A percentile compares a stretch with the other conserved stretches of the same genome.
Evolutionary conservation across 2,888 invertebrate species (phyloP).

Genomic region (Ceratothoa steindachneri): DNA sequence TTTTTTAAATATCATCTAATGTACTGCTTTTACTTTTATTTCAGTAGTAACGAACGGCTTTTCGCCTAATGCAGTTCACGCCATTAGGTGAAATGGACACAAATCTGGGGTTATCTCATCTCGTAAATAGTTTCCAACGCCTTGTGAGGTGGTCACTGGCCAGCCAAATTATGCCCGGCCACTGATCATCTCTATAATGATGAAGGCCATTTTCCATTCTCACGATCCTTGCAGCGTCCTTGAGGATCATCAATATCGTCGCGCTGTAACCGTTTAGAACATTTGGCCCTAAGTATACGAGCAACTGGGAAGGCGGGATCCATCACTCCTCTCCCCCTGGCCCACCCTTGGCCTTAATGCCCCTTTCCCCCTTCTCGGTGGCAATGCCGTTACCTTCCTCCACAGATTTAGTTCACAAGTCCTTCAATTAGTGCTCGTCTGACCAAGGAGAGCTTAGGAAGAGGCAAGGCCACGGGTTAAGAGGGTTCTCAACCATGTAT

Average conservation of each 20-base stretch:
- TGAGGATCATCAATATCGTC: not conserved
- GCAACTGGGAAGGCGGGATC: constrained; percentile 13
- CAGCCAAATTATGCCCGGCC: constrained; percentile 6
- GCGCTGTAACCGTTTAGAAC: constrained; percentile 12
- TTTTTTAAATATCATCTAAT: too few species aligned
- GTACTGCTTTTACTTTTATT: too few species aligned
- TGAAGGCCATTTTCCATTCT: not conserved
- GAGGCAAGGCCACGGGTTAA: constrained; percentile 11
- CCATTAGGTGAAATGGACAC: constrained; percentile 5
- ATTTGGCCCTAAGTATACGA: constrained; percentile 7
- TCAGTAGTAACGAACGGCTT: constrained; percentile 1
- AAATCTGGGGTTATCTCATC: constrained; percentile 7
- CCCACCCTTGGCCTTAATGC: not conserved
- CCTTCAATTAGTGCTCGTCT: not conserved
- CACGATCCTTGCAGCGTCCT: not conserved
- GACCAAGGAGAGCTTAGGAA: constrained; percentile 12
- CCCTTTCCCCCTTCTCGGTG: not conserved
- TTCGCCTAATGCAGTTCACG: not conserved
- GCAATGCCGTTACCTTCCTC: not conserved
- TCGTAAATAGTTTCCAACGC: constrained; percentile 5
- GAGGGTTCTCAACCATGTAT: constrained; percentile 42
- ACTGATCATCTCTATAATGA: constrained; percentile 2
- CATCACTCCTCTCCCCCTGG: constrained; percentile 13
- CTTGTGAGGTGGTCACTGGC: constrained; percentile 12
- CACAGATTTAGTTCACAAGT: not conserved